Conservation (phyloP, 2,888 invertebrate species). For the Rutpela maculata region DNA sequence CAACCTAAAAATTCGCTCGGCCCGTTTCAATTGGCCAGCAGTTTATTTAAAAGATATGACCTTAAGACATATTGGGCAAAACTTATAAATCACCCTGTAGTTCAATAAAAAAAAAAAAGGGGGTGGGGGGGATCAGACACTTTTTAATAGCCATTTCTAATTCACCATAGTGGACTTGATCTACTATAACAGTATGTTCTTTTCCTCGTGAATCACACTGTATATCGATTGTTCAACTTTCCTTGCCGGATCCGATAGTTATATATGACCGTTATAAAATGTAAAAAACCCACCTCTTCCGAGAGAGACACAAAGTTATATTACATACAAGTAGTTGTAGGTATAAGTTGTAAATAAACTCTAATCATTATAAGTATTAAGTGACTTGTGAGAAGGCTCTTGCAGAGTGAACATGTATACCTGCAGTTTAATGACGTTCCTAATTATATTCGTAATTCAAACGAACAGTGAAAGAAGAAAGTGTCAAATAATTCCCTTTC, state of each 20-base stretch:
- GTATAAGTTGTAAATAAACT: conserved; percentile 8
- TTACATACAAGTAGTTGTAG: not conserved
- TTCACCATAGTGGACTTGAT: too few species aligned
- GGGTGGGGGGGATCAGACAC: too few species aligned
- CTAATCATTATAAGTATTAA: conserved; percentile 1
- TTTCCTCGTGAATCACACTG: too few species aligned
- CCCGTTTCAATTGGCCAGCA: too few species aligned
- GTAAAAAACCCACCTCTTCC: conserved; percentile 28
- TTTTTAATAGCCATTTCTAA: too few species aligned
- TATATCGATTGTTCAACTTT: conserved; percentile 5
- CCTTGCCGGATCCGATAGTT: conserved; percentile 7
- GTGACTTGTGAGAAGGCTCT: not conserved
- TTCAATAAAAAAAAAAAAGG: too few species aligned
- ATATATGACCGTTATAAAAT: not conserved
- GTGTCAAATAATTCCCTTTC: conserved; percentile 20
- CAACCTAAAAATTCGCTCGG: too few species aligned
- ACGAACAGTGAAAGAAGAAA: not conserved
- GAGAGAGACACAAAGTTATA: conserved; percentile 9
- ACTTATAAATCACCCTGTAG: too few species aligned
- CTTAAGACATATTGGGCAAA: too few species aligned
- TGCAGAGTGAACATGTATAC: conserved; percentile 19
- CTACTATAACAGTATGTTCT: too few species aligned
- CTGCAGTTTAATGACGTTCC: not conserved
- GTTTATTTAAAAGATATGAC: too few species aligned
- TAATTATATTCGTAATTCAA: not conserved